Evolutionary conservation across 2,888 invertebrate species (phyloP), one percentile per base, ranked within the genome.

Genomic region (Chrysodeixis includens): DNA sequence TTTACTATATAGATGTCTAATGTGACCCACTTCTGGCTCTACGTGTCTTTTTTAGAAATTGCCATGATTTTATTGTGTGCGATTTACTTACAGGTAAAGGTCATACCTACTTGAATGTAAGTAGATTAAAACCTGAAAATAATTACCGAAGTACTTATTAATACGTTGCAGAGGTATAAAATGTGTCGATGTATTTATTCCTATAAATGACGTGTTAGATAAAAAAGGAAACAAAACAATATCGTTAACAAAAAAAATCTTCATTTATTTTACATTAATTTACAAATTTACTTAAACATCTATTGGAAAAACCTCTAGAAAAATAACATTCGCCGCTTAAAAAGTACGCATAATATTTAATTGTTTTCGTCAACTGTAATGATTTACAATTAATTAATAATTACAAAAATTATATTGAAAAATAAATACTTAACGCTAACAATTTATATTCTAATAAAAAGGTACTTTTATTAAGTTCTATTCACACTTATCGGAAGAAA

Each of bases 181-280:
- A n/a, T n/a, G n/a, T n/a, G n/a, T n/a, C n/a, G n/a, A n/a, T n/a
- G n/a, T n/a, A n/a, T n/a, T n/a, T n/a, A n/a, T n/a, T n/a, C n/a
- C n/a, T n/a, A n/a, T n/a, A n/a, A n/a, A n/a, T n/a, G n/a, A n/a
- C n/a, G 54, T 18, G 32, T 30, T 16, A 26, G 14, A 32, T 49
- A 30, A 35, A 78, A 82, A 78, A 76, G 51, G 69, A 79, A 83
- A 78, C 74, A 75, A 81, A 68, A 77, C 66, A 69, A 49, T 83
- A 87, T 88, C 87, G 80, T 91, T 93, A 94, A 94, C 93, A 93
- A 93, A 93, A 94, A 93, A 94, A 93, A 92, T 93, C 91, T 93
- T 92, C 88, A 84, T 95, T 95, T 93, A 94, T 94, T 95, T 94
- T 94, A 95, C 95, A 94, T 93, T 92, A 94, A 91, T 95, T 94